Base-by-base conservation (phyloP, 2,113 vertebrate genomes). In the Myocastor coypus region DNA sequence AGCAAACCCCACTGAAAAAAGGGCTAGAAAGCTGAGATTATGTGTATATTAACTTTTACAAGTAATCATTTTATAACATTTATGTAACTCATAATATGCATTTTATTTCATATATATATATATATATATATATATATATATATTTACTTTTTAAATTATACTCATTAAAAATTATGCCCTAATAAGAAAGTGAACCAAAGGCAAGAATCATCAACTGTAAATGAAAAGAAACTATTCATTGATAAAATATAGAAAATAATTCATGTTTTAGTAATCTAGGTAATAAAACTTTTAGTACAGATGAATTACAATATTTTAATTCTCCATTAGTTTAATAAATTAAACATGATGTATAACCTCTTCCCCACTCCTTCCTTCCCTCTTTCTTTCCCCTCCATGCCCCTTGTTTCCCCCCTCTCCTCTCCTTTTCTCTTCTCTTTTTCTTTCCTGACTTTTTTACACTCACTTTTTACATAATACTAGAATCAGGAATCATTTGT, bases 281-380 rank as follows among this genome's bases (percentile, higher is more conserved):
- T 20, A 24, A 40, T 73, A 73, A 73, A 73, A 73, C 2, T 73
- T 40, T 73, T 40, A 40, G 40, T 40, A 5, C 20, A 73, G 24
- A 68, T 34, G 30, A 68, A 34, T 68, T 68, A 68, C 32, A 32
- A 16, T 14, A 16, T 2, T n/a, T 88, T 37, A 68, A 82, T 52
- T 80, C 1, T 87, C 69, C 68, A 81, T 64, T 22, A 28, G 61
- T 66, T 94, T 69, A 46, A 10, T 66, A 64, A 77, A 92, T 69
- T 78, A 55, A 32, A 59, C 37, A 40, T 92, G 8, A 4, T 89
- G 55, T 85, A 32, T 0, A 50, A 30, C 26, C 6, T 28, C n/a
- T 59, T 12, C n/a, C 2, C n/a, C 7, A 28, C 9, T 73, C 1
- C 5, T 14, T 3, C 37, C 4, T 12, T n/a, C 17, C 16, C 26